Percentiles rank a stretch among this genome's conserved stretches.
Conservation (phyloP, 2,113 vertebrate genomes). For the Lophius piscatorius region DNA sequence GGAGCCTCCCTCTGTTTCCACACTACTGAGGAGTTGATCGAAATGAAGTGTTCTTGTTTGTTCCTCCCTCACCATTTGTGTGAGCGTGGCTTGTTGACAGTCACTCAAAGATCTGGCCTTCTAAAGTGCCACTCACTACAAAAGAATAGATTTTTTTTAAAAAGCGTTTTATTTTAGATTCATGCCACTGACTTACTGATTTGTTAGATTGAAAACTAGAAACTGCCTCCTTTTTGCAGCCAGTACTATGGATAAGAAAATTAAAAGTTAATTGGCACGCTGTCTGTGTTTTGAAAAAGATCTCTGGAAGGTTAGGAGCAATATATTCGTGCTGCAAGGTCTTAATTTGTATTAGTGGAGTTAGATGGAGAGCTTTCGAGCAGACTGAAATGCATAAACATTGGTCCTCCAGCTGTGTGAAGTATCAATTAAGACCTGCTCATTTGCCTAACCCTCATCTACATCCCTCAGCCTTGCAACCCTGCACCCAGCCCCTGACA, state of each 20-base stretch:
- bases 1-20: slow-evolving; percentile 41
- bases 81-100: slow-evolving; percentile 58
- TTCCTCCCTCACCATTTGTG: slow-evolving; percentile 26
- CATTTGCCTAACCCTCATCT: slow-evolving; percentile 76
- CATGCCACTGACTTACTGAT: neutral
- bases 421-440: slow-evolving; percentile 78
- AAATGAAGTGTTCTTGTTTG: slow-evolving; percentile 63
- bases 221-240: too few relatives aligned
- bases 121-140: slow-evolving; percentile 44
- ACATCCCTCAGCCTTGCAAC: slow-evolving; percentile 56
- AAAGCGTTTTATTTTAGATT: slow-evolving; percentile 12
- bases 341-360: slow-evolving; percentile 67
- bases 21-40: slow-evolving; percentile 58
- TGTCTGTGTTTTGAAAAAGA: slow-evolving; percentile 11
- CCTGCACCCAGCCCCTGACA: slow-evolving; percentile 53
- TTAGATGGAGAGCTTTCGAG: slow-evolving; percentile 74
- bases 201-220: slow-evolving; percentile 5
- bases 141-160: neutral
- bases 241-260: neutral
- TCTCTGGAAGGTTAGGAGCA: slow-evolving; percentile 15
- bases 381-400: slow-evolving; percentile 68
- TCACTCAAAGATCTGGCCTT: slow-evolving; percentile 52
- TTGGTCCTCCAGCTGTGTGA: slow-evolving; percentile 68
- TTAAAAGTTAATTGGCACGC: neutral
- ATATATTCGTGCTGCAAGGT: slow-evolving; percentile 33